Base-by-base conservation (phyloP, 2,797 vertebrate species). In the Rachycentron canadum region DNA sequence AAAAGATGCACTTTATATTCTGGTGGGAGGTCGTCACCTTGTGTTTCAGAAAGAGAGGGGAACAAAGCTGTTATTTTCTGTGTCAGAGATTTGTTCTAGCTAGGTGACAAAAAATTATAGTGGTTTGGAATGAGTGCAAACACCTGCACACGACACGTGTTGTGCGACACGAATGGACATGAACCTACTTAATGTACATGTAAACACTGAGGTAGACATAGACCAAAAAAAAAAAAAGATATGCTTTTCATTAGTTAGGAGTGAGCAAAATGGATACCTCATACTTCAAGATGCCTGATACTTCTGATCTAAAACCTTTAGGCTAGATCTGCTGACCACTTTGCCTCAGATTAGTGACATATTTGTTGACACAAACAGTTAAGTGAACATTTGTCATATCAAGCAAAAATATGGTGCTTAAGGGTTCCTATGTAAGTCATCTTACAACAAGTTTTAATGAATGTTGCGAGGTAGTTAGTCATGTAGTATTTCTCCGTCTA, bases 21-120 rank as follows among this genome's bases (percentile, higher is more conserved):
- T 76, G 79, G 75, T 79, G 72, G 85, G 87, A 87, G 89, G 90
- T 90, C 76, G 26, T 92, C 90, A 90, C 86, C 86, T 86, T 78
- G 67, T 72, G 81, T 84, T 88, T 78, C 66, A 83, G 73, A 77
- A 70, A 49, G 57, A 72, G 73, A 57, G 55, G 50, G 21, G 23
- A 89, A 81, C 82, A 87, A 83, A 88, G 71, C 78, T 79, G 82
- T 85, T 88, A 69, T 87, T 88, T 88, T 89, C 30, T 62, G 68
- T 87, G 84, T 86, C 74, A 49, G 36, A 76, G 63, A 61, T 58
- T 88, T 85, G 82, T 72, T 83, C 52, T 61, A 61, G 56, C 45
- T 41, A 58, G 82, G 84, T 87, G 85, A 83, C 81, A 86, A 79
- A 78, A 78, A 78, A 73, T 78, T 56, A 82, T 71, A 71, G 28